These are phyloP conservation scores for Climacteris rufus DNA, from an alignment of 2,113 vertebrate species.

Conservation along the genomic window DNA sequence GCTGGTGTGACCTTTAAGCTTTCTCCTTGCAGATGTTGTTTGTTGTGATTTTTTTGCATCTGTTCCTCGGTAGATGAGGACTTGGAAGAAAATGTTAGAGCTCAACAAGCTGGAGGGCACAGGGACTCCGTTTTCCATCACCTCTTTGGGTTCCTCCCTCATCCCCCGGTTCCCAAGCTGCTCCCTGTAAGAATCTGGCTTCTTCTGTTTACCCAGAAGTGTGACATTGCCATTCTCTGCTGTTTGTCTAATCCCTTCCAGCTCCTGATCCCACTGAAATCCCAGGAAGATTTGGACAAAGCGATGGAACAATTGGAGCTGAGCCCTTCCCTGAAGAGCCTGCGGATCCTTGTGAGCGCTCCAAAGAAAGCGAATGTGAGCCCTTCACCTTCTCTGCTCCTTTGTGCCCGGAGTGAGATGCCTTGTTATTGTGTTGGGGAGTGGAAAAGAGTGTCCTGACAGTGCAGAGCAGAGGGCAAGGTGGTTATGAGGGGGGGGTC, in stretches of 20 bases:
- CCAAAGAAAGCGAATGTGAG: slow-evolving; percentile 87
- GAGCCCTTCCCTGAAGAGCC: slow-evolving; percentile 77
- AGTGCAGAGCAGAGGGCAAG: neutral
- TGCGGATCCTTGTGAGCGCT: slow-evolving; percentile 84
- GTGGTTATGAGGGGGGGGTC: neutral
- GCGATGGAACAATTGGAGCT: slow-evolving; percentile 77
- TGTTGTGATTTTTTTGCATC: slow-evolving; percentile 13
- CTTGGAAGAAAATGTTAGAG: slow-evolving; percentile 7
- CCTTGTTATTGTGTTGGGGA: neutral
- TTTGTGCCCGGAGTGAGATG: neutral
- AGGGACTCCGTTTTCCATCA: neutral
- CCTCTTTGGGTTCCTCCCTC: neutral
- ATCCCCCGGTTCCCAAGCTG: neutral
- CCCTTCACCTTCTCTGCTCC: slow-evolving; percentile 4
- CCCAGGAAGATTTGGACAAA: slow-evolving; percentile 89
- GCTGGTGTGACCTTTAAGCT: slow-evolving; percentile 4
- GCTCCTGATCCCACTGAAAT: slow-evolving; percentile 84
- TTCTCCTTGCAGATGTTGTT: neutral
- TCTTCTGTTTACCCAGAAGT: slow-evolving; percentile 36
- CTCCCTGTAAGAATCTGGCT: neutral
- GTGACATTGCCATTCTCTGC: neutral
- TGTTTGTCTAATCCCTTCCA: slow-evolving; percentile 70
- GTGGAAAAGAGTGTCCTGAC: neutral
- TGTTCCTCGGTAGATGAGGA: neutral
- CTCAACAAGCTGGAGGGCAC: neutral